Conservation (phyloP, 2,797 vertebrate species). For the Linurgus olivaceus region DNA sequence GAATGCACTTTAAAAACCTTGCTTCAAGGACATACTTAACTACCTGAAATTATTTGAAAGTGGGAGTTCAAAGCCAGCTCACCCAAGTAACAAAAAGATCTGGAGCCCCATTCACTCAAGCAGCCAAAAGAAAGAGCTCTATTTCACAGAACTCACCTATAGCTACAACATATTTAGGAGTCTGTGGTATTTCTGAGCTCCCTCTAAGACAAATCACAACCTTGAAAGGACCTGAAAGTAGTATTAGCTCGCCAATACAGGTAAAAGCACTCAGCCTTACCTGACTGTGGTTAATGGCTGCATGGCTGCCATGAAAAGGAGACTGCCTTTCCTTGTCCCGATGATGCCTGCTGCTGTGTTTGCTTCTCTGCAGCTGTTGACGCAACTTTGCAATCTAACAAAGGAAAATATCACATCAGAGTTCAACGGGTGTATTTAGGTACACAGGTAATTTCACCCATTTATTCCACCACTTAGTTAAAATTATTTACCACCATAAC, state of each 20-base stretch:
- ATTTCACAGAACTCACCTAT: not conserved
- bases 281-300: constrained; percentile 94
- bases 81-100: not conserved
- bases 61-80: not conserved
- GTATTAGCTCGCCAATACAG: not conserved
- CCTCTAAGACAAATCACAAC: not conserved
- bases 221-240: not conserved
- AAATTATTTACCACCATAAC: not conserved
- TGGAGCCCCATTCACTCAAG: not conserved
- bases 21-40: not conserved
- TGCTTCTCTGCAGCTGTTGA: constrained; percentile 96
- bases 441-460: not conserved
- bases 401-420: not conserved
- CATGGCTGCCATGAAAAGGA: constrained; percentile 96
- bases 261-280: constrained; percentile 70
- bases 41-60: not conserved
- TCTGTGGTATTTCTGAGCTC: not conserved
- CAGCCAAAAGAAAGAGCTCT: not conserved
- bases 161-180: not conserved
- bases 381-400: constrained; percentile 94
- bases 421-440: not conserved
- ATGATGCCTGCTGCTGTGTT: constrained; percentile 96
- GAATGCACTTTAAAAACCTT: not conserved
- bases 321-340: constrained; percentile 97
- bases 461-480: not conserved